Base-by-base conservation (phyloP, 2,888 invertebrate species). In the Drosophila gaucha region DNA sequence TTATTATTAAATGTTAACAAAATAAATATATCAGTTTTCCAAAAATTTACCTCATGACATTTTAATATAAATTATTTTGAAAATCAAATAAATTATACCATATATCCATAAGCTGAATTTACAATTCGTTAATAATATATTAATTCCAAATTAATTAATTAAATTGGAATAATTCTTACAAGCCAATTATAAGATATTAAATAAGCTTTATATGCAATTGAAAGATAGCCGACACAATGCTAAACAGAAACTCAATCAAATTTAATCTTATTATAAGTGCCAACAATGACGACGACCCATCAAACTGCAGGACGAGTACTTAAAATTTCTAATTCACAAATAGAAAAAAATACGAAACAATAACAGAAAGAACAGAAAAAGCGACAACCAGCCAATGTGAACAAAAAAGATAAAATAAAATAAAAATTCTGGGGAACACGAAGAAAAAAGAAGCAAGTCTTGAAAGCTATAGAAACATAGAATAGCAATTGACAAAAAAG, bases 201-300 rank as follows among this genome's bases (percentile, higher is more conserved):
- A n/a, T 31, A 57, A 52, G 31, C 3, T n/a, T n/a, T n/a, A n/a
- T n/a, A 39, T 20, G 1, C 18, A 30, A 67, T 49, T 30, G 14
- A 22, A 5, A 12, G 31, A 18, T 14, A 24, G 12, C 18, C 24
- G 46, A 41, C 26, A 44, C 28, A 58, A 43, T 49, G 33, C 36
- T 6, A 10, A 20, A 56, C 28, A 56, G 59, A 84, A 78, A 82
- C 66, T 78, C 86, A 86, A 87, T 86, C 79, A 80, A 85, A 75
- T 74, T 76, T 86, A 86, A 86, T 79, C 86, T 74, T 72, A 83
- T 87, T 87, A 85, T 65, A 46, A 60, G 18, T 30, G 46, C 36
- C 33, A 30, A 36, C 36, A 56, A 41, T 44, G 55, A 66, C 10
- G n/a, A 16, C 12, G 43, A 41, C 22, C 33, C 18, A 59, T 26